Evolutionary conservation across 2,888 invertebrate species (phyloP).

Genomic region (Heliothis peltigera): DNA sequence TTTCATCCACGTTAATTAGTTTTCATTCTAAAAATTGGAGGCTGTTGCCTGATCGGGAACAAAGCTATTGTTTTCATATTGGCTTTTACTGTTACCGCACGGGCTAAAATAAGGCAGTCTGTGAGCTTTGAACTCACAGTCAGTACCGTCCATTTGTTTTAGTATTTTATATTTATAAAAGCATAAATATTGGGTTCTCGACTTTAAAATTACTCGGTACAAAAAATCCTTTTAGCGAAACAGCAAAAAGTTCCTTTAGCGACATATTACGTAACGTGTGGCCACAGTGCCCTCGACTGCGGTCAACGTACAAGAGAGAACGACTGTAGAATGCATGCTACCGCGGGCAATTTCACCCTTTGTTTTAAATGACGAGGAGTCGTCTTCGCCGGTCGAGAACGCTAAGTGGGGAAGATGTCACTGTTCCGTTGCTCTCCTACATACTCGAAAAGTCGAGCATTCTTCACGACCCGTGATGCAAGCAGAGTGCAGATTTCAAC

Average conservation of each 20-base stretch:
- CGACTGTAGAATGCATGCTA: slow-evolving; percentile 71
- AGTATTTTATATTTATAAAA: slow-evolving; percentile 40
- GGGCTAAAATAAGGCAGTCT: slow-evolving; percentile 41
- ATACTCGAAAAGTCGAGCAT: slow-evolving; percentile 80
- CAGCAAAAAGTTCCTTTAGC: slow-evolving; percentile 60
- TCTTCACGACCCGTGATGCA: slow-evolving; percentile 76
- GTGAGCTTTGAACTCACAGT: slow-evolving; percentile 28
- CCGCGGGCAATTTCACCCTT: slow-evolving; percentile 83
- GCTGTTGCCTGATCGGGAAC: slow-evolving; percentile 18
- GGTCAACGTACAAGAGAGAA: slow-evolving; percentile 80
- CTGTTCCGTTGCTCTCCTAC: slow-evolving; percentile 78
- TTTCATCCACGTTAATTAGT: slow-evolving; percentile 61
- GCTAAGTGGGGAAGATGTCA: slow-evolving; percentile 83
- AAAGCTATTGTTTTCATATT: slow-evolving; percentile 51
- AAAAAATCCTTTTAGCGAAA: slow-evolving; percentile 49
- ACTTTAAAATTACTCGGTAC: slow-evolving; percentile 49
- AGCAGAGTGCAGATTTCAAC: slow-evolving; percentile 80
- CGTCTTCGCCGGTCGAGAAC: slow-evolving; percentile 75
- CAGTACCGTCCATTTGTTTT: slow-evolving; percentile 32
- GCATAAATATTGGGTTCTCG: slow-evolving; percentile 39
- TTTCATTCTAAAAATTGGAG: slow-evolving; percentile 47
- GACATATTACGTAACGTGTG: slow-evolving; percentile 64
- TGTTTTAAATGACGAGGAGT: slow-evolving; percentile 85
- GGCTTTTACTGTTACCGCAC: slow-evolving; percentile 39
- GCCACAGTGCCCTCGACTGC: slow-evolving; percentile 73